phyloP scores from a whole-genome alignment of 1,140 invertebrate species.

The Papilio xuthus region DNA sequence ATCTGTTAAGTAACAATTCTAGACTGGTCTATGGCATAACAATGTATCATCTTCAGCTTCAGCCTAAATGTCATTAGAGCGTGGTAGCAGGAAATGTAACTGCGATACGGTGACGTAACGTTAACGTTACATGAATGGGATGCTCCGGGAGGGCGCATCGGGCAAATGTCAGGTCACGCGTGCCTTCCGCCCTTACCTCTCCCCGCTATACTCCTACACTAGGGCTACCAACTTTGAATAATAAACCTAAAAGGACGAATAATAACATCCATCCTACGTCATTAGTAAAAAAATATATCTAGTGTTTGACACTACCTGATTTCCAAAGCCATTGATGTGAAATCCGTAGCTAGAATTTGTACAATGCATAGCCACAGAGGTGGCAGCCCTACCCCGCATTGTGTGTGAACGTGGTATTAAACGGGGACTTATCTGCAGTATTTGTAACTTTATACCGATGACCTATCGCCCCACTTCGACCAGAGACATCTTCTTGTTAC shows the following conservation, averaged over 20 bases:
- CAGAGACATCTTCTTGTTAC: slow-evolving; percentile 18
- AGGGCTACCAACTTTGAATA: background rate
- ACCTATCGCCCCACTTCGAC: slow-evolving; percentile 19
- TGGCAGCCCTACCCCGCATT: background rate
- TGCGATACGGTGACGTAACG: slow-evolving; percentile 43
- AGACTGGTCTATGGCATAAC: background rate
- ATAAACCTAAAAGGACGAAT: background rate
- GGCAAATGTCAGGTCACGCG: slow-evolving; percentile 65
- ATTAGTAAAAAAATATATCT: too few relatives aligned
- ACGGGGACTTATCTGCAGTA: slow-evolving; percentile 39
- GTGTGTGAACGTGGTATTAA: slow-evolving; percentile 60
- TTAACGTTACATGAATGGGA: slow-evolving; percentile 53
- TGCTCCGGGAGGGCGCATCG: slow-evolving; percentile 56
- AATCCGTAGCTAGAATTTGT: too few relatives aligned
- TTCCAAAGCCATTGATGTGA: too few relatives aligned
- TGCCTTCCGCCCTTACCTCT: slow-evolving; percentile 57
- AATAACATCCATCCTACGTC: background rate
- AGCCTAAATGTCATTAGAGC: background rate
- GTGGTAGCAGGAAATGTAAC: slow-evolving; percentile 40
- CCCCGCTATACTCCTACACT: background rate
- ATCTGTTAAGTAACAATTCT: background rate
- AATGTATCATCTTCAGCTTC: slow-evolving; percentile 3
- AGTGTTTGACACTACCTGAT: too few relatives aligned
- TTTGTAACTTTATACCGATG: slow-evolving; percentile 10
- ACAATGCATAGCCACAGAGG: background rate